Conservation (phyloP, 2,113 vertebrate genomes). For the Cervus canadensis region DNA sequence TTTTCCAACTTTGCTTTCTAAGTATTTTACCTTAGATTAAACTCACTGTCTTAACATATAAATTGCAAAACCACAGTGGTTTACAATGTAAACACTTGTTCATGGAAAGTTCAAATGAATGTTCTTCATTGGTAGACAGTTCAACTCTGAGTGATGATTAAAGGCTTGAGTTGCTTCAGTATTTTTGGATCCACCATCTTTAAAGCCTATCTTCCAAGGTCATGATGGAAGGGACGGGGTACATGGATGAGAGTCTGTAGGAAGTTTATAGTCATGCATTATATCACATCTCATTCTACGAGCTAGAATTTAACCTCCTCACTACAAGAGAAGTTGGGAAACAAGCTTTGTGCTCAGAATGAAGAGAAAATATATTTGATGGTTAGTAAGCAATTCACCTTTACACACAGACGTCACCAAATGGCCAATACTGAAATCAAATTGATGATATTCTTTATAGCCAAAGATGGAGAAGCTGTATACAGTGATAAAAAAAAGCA, state of each 20-base stretch:
- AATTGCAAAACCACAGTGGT: not conserved
- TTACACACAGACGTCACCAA: not conserved
- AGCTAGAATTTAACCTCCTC: not conserved
- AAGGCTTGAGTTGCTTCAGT: not conserved
- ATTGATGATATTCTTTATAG: not conserved
- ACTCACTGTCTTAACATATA: not conserved
- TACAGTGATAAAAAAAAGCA: not conserved
- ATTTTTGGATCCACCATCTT: not conserved
- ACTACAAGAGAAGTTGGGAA: not conserved
- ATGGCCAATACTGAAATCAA: not conserved
- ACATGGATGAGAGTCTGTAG: not conserved
- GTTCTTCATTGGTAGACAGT: not conserved
- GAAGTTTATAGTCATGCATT: not conserved
- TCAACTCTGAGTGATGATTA: not conserved
- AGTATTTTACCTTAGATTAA: not conserved
- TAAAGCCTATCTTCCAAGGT: not conserved
- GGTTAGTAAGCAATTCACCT: not conserved
- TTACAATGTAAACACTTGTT: not conserved
- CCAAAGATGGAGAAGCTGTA: not conserved
- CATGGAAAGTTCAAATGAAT: not conserved
- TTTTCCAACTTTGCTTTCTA: not conserved
- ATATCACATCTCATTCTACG: not conserved
- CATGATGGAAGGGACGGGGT: rapidly evolving
- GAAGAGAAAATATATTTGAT: not conserved
- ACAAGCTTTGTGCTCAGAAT: not conserved